Conservation (phyloP, 1,140 invertebrate species). For the Nasonia vitripennis region DNA sequence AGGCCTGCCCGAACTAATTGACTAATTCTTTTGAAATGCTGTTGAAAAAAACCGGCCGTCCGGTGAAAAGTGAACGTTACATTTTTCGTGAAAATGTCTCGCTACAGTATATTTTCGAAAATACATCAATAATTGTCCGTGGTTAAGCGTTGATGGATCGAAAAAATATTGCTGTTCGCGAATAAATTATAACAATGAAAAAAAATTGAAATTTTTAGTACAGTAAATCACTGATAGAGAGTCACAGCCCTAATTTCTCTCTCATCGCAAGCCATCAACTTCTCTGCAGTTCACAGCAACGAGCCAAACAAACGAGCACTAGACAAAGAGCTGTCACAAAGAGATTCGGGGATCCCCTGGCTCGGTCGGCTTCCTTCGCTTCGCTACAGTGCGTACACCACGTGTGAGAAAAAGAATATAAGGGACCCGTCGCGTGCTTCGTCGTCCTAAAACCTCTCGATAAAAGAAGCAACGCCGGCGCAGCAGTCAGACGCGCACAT, state of each 20-base stretch:
- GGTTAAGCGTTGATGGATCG: no score
- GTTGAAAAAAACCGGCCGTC: not conserved
- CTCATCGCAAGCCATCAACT: not conserved
- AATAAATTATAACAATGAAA: not conserved
- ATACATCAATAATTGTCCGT: no score
- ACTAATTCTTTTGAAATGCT: not conserved
- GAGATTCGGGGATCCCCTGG: not conserved
- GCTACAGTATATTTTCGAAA: no score
- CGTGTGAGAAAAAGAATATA: not conserved
- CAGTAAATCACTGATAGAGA: not conserved
- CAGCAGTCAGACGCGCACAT: not conserved
- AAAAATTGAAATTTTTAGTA: not conserved
- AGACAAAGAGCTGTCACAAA: not conserved
- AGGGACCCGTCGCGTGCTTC: constrained; percentile 3
- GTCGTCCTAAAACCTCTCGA: constrained; percentile 18
- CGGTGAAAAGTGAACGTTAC: no score
- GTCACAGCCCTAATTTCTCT: not conserved
- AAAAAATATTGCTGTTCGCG: no score
- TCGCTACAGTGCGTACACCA: not conserved
- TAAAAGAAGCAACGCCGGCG: not conserved
- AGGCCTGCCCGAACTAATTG: not conserved
- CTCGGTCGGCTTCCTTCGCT: not conserved
- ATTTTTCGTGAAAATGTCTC: no score
- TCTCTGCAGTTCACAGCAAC: not conserved
- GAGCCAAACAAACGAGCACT: not conserved